Evolutionary conservation across 2,797 vertebrate genomes (phyloP), one percentile per base, ranked within the genome.

Genomic region (Sebastes elongatus): DNA sequence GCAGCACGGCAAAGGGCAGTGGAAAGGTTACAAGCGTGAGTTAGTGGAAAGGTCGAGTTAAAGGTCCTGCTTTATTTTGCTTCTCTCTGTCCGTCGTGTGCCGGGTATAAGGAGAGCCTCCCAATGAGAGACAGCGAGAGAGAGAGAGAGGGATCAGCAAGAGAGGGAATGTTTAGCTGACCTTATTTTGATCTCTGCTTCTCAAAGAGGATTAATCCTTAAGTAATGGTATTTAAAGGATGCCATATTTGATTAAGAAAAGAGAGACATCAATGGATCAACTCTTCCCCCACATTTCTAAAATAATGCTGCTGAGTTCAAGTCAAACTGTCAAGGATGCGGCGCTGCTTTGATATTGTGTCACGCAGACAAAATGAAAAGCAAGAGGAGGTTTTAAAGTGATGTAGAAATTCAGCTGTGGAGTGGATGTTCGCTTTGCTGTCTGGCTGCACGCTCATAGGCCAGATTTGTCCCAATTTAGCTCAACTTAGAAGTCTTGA

Each of bases 41-140:
- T 94, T 93, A 93, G 93, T 85, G 90, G 85, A 95, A 95, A 95
- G 94, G 94, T 94, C 93, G 88, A 94, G 88, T 80, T 92, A 95
- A 95, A 94, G 93, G 93, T 94, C 94, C 82, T 84, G 90, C 82
- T 93, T 92, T 87, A 90, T 94, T 92, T 91, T 93, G 84, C 84
- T 76, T 82, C 74, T 71, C 78, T 89, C 86, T 70, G 84, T 89
- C 86, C 81, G 56, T 82, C 61, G 71, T 89, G 79, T 78, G 74
- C 77, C 7, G 89, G 85, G 77, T 60, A 52, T 52, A 84, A 93
- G 90, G 85, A 91, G 76, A 64, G 84, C 86, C 82, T 91, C 87
- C 85, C 86, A 88, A 89, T 84, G 87, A 90, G 89, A 22, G n/a
- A 6, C n/a, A 6, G 46, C 3, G 33, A n/a, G 77, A 84, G 35